Evolutionary conservation across 2,888 invertebrate genomes (phyloP).

Genomic region (Xylota sylvarum): DNA sequence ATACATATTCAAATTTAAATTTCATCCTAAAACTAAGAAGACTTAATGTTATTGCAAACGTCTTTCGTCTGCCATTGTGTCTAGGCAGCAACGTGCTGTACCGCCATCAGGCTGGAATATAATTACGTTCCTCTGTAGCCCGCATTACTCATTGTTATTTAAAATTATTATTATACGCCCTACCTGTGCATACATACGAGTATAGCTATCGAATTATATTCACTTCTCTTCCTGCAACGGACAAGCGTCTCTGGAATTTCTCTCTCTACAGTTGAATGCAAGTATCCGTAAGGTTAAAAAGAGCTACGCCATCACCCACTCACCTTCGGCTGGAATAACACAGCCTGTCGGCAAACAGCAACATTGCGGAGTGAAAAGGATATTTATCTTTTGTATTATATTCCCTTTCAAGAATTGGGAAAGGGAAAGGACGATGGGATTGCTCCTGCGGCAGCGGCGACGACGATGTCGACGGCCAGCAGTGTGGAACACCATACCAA

Average conservation of each 20-base stretch:
- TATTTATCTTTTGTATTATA: slow-evolving; percentile 57
- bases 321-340: not conserved
- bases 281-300: slow-evolving; percentile 15
- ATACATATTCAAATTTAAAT: slow-evolving; percentile 4
- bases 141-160: slow-evolving; percentile 40
- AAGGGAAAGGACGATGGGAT: not conserved
- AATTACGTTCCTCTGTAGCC: not conserved
- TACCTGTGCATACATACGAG: not conserved
- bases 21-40: slow-evolving; percentile 16
- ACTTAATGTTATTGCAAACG: slow-evolving; percentile 9
- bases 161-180: slow-evolving; percentile 28
- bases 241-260: slow-evolving; percentile 28
- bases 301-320: not conserved
- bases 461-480: not conserved
- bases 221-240: not conserved
- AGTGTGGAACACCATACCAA: slow-evolving; percentile 5
- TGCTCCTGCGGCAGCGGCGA: not conserved
- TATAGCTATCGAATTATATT: not conserved
- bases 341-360: slow-evolving; percentile 36
- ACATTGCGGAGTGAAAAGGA: slow-evolving; percentile 38
- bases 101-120: not conserved
- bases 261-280: slow-evolving; percentile 13
- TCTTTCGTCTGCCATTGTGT: not conserved
- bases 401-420: slow-evolving; percentile 26
- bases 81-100: too few relatives aligned